Evolutionary conservation across 2,888 invertebrate species (phyloP), one percentile per base, ranked within the genome.

Genomic region (Tortricodes alternella): DNA sequence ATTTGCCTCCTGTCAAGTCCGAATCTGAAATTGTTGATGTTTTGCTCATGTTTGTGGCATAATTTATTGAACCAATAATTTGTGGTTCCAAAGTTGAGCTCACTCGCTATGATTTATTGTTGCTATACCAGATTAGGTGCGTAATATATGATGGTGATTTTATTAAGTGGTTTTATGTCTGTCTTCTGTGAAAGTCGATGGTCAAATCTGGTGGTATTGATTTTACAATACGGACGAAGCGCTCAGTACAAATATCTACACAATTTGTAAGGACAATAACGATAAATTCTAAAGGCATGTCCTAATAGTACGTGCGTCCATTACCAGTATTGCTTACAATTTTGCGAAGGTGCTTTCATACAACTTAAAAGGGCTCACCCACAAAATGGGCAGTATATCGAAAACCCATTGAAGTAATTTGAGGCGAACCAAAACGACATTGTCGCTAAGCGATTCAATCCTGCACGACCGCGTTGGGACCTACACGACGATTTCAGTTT

Each of bases 21-120:
- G 76, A 83, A 85, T 85, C 85, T 85, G 76, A 82, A 84, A 85
- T 82, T 83, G 85, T 85, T 85, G 84, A 85, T 86, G 86, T 87
- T 88, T 85, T 85, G 85, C 78, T 73, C 78, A 79, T 80, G 82
- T 80, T 81, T 77, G 73, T 73, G 73, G 69, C 74, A 70, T 67
- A 78, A 86, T 84, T 83, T 85, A 84, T 85, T 78, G 80, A 68
- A 62, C 76, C 80, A 78, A 83, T 84, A 78, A 83, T 77, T 83
- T 71, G 74, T 74, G 66, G 63, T 62, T 68, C 71, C 66, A 76
- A 79, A 80, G 76, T 80, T 79, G 72, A 71, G 67, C 66, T 57
- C 66, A 70, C 64, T 68, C 60, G 63, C 63, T 69, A 72, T 79
- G 74, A 79, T 78, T 78, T 74, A 77, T 58, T 27, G 53, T 11